A percentile compares a stretch with the other conserved stretches of the same genome.
Evolutionary conservation across 2,797 vertebrate genomes (phyloP).

Genomic region (Gallirallus australis): DNA sequence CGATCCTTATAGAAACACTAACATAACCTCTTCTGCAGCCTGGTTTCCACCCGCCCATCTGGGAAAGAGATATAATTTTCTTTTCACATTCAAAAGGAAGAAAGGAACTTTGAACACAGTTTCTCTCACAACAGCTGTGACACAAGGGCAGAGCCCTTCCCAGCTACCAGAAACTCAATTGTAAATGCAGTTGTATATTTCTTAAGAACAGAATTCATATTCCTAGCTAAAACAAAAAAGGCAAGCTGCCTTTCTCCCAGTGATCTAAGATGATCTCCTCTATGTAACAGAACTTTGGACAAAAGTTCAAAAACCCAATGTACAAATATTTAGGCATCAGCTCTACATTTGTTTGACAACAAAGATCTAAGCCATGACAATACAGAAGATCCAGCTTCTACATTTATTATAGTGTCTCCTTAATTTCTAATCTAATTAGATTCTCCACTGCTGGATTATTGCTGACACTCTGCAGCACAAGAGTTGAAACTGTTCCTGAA

Average conservation of each 20-base stretch:
- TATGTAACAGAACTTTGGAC: neutral
- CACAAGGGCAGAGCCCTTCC: neutral
- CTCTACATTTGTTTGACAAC: neutral
- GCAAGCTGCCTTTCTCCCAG: fast-evolving
- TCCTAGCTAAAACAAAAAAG: neutral
- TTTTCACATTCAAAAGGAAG: neutral
- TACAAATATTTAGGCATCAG: neutral
- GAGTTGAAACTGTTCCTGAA: neutral
- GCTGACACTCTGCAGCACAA: neutral
- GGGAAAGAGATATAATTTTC: neutral
- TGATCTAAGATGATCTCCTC: neutral
- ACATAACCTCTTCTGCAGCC: neutral
- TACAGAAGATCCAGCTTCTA: neutral
- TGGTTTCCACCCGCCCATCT: neutral
- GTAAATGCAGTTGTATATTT: neutral
- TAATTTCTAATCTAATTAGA: neutral
- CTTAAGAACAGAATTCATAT: neutral
- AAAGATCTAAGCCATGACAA: neutral
- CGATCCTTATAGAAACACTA: neutral
- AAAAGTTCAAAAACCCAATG: neutral
- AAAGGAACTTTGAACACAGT: neutral
- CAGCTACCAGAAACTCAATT: neutral
- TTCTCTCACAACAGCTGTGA: neutral
- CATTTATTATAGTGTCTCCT: neutral
- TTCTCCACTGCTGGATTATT: neutral